These are phyloP conservation scores for Xerus inauris DNA, from an alignment of 2,113 vertebrate genomes.

Conservation along the genomic window DNA sequence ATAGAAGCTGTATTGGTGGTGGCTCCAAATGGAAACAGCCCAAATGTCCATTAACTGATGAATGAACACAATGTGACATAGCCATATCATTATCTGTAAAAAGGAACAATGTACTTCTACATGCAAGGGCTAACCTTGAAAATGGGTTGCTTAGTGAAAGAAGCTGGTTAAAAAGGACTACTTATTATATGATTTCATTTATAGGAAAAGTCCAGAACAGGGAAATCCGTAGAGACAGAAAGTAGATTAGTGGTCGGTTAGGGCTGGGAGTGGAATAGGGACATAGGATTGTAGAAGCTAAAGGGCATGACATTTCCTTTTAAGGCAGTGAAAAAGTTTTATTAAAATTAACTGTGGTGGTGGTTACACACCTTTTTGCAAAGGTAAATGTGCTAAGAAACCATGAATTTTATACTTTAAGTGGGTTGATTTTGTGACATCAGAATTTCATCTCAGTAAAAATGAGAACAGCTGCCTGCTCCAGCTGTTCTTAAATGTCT, in stretches of 20 bases:
- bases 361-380: not conserved
- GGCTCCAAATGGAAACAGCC: not conserved
- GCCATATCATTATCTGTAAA: not conserved
- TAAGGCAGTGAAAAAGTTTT: not conserved
- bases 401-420: not conserved
- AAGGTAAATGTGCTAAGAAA: not conserved
- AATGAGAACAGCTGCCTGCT: not conserved
- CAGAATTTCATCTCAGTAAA: not conserved
- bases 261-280: rapidly evolving
- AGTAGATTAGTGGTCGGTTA: not conserved
- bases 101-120: not conserved
- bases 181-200: not conserved
- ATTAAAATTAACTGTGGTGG: not conserved
- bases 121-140: rapidly evolving
- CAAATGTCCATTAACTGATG: not conserved
- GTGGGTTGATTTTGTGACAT: not conserved
- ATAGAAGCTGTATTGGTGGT: not conserved
- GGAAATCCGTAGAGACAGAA: not conserved
- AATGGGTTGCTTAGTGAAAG: not conserved
- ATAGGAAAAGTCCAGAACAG: not conserved
- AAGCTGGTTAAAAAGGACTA: not conserved
- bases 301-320: not conserved
- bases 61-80: not conserved
- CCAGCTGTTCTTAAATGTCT: not conserved
- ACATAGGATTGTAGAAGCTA: not conserved